Conservation (phyloP, 2,113 vertebrate species). For the cattle (Bos taurus) region DNA sequence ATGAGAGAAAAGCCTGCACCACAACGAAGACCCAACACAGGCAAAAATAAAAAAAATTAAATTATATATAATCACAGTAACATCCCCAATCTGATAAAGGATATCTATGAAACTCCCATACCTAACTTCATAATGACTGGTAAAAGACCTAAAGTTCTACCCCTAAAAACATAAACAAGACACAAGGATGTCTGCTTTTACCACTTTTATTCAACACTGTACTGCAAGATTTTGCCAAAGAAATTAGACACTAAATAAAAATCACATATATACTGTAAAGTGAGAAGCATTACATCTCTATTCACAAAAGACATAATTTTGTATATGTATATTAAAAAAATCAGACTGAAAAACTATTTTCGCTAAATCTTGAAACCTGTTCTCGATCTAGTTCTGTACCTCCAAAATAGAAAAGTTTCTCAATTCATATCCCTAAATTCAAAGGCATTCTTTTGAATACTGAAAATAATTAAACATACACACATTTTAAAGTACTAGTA, state of each 20-base stretch:
- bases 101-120: neutral
- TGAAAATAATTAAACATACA: conserved; percentile 7
- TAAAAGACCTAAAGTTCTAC: neutral
- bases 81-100: neutral
- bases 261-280: neutral
- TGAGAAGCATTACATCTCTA: neutral
- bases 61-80: neutral
- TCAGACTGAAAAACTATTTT: neutral
- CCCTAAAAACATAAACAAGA: neutral
- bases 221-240: neutral
- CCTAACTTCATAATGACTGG: neutral
- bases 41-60: neutral
- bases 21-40: neutral
- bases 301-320: neutral
- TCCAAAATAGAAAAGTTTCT: conserved; percentile 17
- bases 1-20: neutral
- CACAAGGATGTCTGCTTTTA: neutral
- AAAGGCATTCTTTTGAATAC: neutral
- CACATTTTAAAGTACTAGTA: neutral
- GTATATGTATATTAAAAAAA: neutral
- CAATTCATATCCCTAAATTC: neutral
- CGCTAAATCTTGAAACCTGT: neutral
- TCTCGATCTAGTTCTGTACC: neutral
- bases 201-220: neutral
- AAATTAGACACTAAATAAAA: neutral